Conservation (phyloP, 2,888 invertebrate species). For the Microplitis deprimator region DNA sequence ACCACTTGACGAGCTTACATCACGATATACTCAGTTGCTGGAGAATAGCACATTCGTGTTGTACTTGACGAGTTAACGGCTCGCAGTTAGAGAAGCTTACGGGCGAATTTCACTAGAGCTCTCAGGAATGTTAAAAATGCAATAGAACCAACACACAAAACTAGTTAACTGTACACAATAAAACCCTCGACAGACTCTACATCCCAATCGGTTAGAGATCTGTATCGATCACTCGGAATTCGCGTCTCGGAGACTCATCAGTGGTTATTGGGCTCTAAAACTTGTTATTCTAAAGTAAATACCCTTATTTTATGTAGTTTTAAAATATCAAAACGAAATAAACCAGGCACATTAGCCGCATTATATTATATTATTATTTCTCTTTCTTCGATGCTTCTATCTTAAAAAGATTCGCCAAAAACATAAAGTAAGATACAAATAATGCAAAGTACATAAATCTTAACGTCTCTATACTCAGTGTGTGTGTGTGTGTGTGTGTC, state of each 20-base stretch:
- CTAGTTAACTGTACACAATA: neutral
- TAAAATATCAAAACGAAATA: no score
- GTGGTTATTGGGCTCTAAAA: no score
- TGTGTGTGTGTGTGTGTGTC: neutral
- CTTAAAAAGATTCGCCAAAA: slow-evolving; percentile 45
- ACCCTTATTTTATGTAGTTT: no score
- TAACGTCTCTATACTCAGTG: neutral
- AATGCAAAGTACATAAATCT: neutral
- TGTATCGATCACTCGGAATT: no score
- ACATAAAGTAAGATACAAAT: neutral
- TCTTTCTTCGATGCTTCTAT: neutral
- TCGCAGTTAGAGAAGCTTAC: neutral
- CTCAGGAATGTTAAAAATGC: neutral
- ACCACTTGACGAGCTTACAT: neutral
- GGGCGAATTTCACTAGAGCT: neutral
- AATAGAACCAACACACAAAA: neutral
- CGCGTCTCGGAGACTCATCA: no score
- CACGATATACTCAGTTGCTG: neutral
- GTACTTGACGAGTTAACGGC: slow-evolving; percentile 27
- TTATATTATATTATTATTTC: neutral
- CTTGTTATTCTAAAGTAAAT: no score
- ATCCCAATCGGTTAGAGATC: no score
- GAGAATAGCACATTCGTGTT: slow-evolving; percentile 15
- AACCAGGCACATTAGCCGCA: neutral
- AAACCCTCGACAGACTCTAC: neutral